These are phyloP conservation scores for Melanotaenia maccullochi DNA, from an alignment of 2,797 vertebrate species.

Conservation along the genomic window DNA sequence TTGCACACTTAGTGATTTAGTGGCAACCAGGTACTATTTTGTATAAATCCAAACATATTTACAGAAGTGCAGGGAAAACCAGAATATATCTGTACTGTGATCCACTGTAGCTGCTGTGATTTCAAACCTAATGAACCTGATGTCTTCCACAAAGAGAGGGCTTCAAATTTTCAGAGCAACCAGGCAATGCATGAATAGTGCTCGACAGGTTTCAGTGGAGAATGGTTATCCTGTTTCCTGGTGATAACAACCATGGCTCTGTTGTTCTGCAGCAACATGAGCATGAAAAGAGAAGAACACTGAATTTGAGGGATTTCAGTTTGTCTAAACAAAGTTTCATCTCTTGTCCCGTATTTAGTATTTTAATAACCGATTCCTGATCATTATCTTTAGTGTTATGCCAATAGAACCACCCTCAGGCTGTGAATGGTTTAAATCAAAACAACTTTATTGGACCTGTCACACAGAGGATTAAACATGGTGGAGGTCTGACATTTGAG, in stretches of 20 bases:
- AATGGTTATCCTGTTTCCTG: constrained; percentile 20
- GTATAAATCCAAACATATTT: background rate
- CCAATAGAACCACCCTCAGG: constrained; percentile 75
- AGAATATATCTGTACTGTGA: background rate
- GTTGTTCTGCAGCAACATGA: constrained; percentile 14
- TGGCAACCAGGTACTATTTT: background rate
- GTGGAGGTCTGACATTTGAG: constrained; percentile 74
- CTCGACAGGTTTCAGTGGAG: background rate
- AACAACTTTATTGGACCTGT: constrained; percentile 80
- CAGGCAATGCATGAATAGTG: background rate
- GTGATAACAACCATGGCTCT: constrained; percentile 6
- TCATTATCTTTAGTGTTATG: constrained; percentile 24
- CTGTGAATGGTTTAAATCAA: constrained; percentile 67
- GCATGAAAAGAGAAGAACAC: constrained; percentile 8
- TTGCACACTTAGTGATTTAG: background rate
- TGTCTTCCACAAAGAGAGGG: constrained; percentile 13
- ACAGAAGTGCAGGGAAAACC: background rate
- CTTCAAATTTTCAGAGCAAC: background rate
- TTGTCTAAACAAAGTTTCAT: background rate
- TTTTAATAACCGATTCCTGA: constrained; percentile 16
- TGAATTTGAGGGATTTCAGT: constrained; percentile 7
- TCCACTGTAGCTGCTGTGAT: constrained; percentile 31
- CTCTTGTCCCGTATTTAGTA: constrained; percentile 15
- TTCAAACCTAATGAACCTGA: constrained; percentile 21
- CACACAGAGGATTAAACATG: constrained; percentile 73